Evolutionary conservation across 1,140 invertebrate genomes (phyloP), one percentile per base, ranked within the genome.

Genomic region (Nasonia longicornis): DNA sequence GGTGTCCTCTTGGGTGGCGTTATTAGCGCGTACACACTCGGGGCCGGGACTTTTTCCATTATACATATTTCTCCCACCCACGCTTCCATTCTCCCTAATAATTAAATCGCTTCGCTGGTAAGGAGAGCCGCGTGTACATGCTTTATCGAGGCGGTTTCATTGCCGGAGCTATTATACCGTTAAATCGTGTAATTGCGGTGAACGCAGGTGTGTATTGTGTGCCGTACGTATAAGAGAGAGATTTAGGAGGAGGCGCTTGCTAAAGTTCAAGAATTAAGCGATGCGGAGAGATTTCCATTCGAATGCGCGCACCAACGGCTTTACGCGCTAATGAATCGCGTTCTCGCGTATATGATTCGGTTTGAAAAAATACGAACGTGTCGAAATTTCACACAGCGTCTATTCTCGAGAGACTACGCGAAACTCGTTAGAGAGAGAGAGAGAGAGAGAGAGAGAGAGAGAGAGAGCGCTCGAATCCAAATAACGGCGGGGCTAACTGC

Each of bases 161-260:
- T 35, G 31, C 4, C 20, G 70, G 12, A 1, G 64, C n/a, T 38
- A 48, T 48, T 72, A 38, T 72, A n/a, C 20, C 70, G 12, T 72
- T 48, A 72, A 72, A 72, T 72, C 70, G n/a, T 38, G 38, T 48
- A 48, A 72, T 72, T 45, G 38, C 70, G 10, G 20, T 48, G 70
- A 8, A 26, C 64, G 20, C 64, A 58, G 16, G 52, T 58, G 52
- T n/a, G 52, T n/a, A 58, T 58, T 20, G 16, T 58, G 16, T 58
- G 16, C 10, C 38, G 38, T 1, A 20, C 6, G 4, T 58, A 58
- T n/a, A 58, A 42, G 38, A 42, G 38, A 42, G 38, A 42, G 52
- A 20, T 58, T 58, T 58, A 58, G 52, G 52, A 58, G 52, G 52
- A 20, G 14, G 1, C 45, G 45, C 52, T 58, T 58, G 52, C n/a